These are phyloP conservation scores for Periplaneta americana DNA, from an alignment of 1,140 invertebrate species.

Conservation along the genomic window DNA sequence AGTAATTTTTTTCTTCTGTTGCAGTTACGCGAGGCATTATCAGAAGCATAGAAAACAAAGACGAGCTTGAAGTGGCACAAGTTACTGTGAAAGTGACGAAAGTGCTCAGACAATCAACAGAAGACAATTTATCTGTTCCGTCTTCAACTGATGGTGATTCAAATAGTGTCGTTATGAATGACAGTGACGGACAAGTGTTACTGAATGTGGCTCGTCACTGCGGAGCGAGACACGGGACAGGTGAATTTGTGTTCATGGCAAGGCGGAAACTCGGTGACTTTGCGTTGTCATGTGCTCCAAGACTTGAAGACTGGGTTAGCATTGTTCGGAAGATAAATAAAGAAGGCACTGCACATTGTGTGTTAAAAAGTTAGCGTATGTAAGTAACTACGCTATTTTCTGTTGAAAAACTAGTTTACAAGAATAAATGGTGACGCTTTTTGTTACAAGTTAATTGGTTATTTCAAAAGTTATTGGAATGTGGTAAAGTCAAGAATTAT, in stretches of 20 bases:
- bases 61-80: conserved; percentile 57
- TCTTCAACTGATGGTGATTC: conserved; percentile 14
- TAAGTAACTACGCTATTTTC: background rate
- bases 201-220: conserved; percentile 59
- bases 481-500: too few species aligned
- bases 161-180: conserved; percentile 28
- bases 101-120: conserved; percentile 46
- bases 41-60: conserved; percentile 52
- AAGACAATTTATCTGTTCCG: background rate
- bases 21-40: conserved; percentile 62
- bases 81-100: conserved; percentile 61
- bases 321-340: conserved; percentile 50
- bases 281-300: conserved; percentile 65
- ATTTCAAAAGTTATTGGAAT: too few species aligned
- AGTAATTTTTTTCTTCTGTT: conserved; percentile 21
- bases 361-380: conserved; percentile 42
- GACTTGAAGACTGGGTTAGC: conserved; percentile 59
- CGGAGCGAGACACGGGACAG: conserved; percentile 59
- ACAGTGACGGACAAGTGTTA: conserved; percentile 30
- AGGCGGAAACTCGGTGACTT: conserved; percentile 61
- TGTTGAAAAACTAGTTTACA: background rate
- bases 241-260: conserved; percentile 77
- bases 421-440: too few species aligned
- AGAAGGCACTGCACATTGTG: conserved; percentile 57
- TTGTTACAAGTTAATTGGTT: too few species aligned